A percentile compares a stretch with the other conserved stretches of the same genome.
phyloP scores from a whole-genome alignment of 2,888 invertebrate species.

The Nephrotoma guestfalica region DNA sequence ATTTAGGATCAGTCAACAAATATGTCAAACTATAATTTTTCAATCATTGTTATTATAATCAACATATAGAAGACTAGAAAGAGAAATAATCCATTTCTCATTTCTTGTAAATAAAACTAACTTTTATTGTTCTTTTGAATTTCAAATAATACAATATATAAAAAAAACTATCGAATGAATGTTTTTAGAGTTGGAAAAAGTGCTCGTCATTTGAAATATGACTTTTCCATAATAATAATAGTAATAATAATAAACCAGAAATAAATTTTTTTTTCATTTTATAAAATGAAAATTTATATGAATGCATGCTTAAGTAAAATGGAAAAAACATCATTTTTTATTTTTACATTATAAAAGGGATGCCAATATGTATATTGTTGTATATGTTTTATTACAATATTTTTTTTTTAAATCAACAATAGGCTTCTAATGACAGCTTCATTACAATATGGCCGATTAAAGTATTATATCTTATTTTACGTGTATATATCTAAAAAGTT shows the following conservation, averaged over 20 bases:
- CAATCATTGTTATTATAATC: neutral
- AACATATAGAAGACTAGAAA: neutral
- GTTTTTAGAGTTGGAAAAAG: neutral
- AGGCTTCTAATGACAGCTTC: neutral
- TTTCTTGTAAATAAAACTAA: neutral
- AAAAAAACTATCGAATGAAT: neutral
- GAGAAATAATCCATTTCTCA: neutral
- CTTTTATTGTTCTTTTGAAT: neutral
- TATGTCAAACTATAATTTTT: slow-evolving; percentile 2
- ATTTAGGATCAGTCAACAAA: neutral
- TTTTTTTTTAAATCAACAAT: neutral
- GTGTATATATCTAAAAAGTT: neutral
- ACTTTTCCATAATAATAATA: slow-evolving; percentile 1
- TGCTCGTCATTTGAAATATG: slow-evolving; percentile 6
- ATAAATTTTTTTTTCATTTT: neutral
- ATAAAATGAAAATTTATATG: neutral
- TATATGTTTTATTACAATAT: neutral
- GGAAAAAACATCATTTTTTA: neutral
- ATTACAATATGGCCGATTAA: neutral
- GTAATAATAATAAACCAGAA: neutral
- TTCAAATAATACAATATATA: neutral
- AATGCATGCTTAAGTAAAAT: neutral
- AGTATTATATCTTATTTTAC: neutral
- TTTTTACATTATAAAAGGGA: neutral
- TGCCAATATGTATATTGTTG: neutral